Base-by-base conservation (phyloP, 1,140 invertebrate species). In the Aricia agestis region DNA sequence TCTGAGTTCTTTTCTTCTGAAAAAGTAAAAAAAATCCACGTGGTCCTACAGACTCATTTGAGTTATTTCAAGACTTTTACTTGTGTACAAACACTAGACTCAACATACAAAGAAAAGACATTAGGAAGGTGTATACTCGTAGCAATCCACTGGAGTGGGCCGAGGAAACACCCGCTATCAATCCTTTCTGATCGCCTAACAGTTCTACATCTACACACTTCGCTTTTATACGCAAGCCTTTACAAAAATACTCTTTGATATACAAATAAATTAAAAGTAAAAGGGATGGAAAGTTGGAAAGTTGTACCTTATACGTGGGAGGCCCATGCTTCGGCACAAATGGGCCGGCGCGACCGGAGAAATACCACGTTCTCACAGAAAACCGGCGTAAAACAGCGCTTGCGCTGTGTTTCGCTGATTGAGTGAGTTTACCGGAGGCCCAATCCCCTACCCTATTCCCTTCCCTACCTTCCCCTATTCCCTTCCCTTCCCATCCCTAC, bases 191-290 rank as follows among this genome's bases (percentile, higher is more conserved):
- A 63, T 63, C 59, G 59, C 18, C 18, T 36, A 2, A 9, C 36
- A 36, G 2, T 36, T 9, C 32, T 61, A 61, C n/a, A n/a, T n/a
- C n/a, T n/a, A 61, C 59, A 63, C 59, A 63, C 59, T 63, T 63
- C 17, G 19, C 59, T 63, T 63, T 63, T 63, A 19, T 25, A 18
- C 19, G 19, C 19, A 63, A 63, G 18, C 19, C 59, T 25, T 19
- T 25, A 63, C 19, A 63, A 63, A 63, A 63, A 63, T 63, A 63
- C 18, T 25, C 5, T 13, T 63, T 63, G 59, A 63, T 63, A 25
- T 19, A 18, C 59, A 11, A 63, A 52, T 52, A 52, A 52, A 52
- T 42, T 52, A 52, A 52, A 13, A 3, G 13, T 3, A 52, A 3
- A 13, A 4, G 45, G 10, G 9, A 11, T 52, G 45, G 13, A 3